Evolutionary conservation across 2,113 vertebrate genomes (phyloP).

Genomic region (Brienomyrus longianalis): DNA sequence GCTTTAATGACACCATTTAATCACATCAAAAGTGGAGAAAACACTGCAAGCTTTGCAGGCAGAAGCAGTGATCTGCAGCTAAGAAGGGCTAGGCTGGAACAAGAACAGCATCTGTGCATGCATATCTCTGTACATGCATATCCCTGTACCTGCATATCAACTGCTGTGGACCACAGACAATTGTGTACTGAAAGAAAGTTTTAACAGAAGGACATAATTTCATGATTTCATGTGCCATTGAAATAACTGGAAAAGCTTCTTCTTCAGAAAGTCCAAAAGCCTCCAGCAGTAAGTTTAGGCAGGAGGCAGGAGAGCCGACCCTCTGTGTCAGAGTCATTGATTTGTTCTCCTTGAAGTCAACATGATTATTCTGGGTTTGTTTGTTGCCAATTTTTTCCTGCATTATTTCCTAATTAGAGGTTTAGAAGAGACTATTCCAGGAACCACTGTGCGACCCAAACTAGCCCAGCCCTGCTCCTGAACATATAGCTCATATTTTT

Average conservation of each 20-base stretch:
- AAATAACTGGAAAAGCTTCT: background rate
- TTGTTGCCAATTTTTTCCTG: conserved; percentile 59
- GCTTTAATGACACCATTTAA: background rate
- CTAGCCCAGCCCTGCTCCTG: background rate
- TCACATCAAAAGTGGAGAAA: background rate
- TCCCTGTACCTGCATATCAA: background rate
- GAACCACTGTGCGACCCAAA: conserved; percentile 25
- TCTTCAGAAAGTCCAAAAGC: conserved; percentile 34
- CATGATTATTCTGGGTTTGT: conserved; percentile 50
- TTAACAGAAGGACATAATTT: conserved; percentile 6
- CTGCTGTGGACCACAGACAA: background rate
- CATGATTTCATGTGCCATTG: background rate
- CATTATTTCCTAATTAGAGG: conserved; percentile 64
- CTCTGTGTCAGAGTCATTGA: conserved; percentile 55
- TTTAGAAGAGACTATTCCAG: conserved; percentile 42
- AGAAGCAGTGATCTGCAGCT: background rate
- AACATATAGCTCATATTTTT: background rate
- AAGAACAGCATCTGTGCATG: background rate
- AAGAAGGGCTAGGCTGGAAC: background rate
- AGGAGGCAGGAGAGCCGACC: conserved; percentile 43
- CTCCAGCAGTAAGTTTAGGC: conserved; percentile 53
- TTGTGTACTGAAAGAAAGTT: background rate
- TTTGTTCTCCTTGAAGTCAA: conserved; percentile 52
- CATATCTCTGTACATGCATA: background rate
- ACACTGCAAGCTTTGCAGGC: background rate